A percentile compares a stretch with the other conserved stretches of the same genome.
These are phyloP conservation scores for Mimas tiliae DNA, from an alignment of 2,888 invertebrate species.

Conservation along the genomic window DNA sequence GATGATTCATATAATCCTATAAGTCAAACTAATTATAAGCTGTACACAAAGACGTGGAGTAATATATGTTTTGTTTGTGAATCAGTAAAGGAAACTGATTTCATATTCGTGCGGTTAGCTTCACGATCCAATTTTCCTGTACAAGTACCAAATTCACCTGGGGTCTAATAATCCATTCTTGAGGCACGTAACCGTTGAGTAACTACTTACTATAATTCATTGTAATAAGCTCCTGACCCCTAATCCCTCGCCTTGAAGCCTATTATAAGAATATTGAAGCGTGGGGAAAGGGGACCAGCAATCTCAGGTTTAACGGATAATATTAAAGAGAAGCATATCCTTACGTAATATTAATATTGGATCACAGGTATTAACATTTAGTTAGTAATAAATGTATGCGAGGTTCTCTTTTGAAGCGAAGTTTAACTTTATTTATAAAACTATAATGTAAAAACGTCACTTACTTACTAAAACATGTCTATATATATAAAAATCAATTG, in stretches of 20 bases:
- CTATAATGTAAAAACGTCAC: background rate
- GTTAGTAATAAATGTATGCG: background rate
- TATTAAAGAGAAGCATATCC: background rate
- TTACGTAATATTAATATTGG: background rate
- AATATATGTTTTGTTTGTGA: background rate
- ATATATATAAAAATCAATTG: too few relatives aligned
- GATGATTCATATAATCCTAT: background rate
- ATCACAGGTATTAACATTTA: background rate
- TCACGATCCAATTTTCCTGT: conserved; percentile 40
- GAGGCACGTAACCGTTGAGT: conserved; percentile 50
- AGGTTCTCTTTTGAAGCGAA: background rate
- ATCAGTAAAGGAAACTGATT: background rate
- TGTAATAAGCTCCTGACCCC: conserved; percentile 41
- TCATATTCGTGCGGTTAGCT: background rate
- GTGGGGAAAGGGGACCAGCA: conserved; percentile 21
- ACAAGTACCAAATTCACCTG: conserved; percentile 40
- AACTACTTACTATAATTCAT: conserved; percentile 40
- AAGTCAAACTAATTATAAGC: background rate
- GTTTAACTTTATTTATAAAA: background rate
- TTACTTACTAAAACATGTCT: background rate
- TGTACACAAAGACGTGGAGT: background rate
- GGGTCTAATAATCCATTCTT: conserved; percentile 50
- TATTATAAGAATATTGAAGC: conserved; percentile 29
- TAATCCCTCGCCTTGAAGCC: conserved; percentile 41
- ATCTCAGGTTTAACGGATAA: conserved; percentile 20